A percentile compares a stretch with the other conserved stretches of the same genome.
phyloP scores from a whole-genome alignment of 2,888 invertebrate genomes.

The Callyntrura guangdongensis region DNA sequence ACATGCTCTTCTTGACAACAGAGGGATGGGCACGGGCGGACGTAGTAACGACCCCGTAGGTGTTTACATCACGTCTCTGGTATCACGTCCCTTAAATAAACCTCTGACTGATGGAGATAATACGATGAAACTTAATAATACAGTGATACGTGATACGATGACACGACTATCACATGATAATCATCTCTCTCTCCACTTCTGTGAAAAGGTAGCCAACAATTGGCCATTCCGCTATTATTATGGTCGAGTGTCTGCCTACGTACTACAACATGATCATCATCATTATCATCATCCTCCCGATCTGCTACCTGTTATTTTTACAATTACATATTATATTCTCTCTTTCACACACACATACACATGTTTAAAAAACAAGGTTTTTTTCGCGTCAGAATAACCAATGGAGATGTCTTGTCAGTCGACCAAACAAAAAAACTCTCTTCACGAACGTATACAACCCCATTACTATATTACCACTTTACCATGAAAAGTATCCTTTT shows the following conservation, averaged over 20 bases:
- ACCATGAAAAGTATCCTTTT: too few species aligned
- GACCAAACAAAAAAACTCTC: background rate
- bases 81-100: background rate
- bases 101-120: too few species aligned
- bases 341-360: background rate
- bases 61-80: too few species aligned
- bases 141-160: constrained; percentile 34
- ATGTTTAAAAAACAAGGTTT: background rate
- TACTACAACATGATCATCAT: background rate
- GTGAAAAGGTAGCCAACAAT: constrained; percentile 61
- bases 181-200: constrained; percentile 8
- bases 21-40: too few species aligned
- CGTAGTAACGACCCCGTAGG: too few species aligned
- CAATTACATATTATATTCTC: constrained; percentile 59
- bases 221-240: constrained; percentile 69
- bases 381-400: constrained; percentile 32
- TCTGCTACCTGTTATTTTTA: constrained; percentile 52
- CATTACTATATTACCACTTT: background rate
- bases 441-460: background rate
- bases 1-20: too few species aligned
- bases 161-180: constrained; percentile 49
- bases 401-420: constrained; percentile 70
- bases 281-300: background rate
- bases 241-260: constrained; percentile 73
- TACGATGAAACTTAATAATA: background rate